Evolutionary conservation across 1,140 invertebrate genomes (phyloP).

Genomic region (Brachionus calyciflorus): DNA sequence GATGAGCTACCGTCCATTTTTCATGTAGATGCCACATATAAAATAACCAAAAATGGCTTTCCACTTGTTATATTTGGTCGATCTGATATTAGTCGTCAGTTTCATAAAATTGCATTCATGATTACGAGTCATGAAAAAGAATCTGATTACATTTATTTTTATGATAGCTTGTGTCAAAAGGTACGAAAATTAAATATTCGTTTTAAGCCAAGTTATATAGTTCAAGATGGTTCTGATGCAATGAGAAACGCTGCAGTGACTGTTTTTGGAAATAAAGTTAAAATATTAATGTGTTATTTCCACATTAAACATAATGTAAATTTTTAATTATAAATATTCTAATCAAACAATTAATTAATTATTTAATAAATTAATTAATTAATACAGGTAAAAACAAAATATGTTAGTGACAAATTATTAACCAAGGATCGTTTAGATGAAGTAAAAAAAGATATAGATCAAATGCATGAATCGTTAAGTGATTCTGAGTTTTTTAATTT

Average conservation of each 20-base stretch:
- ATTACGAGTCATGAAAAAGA: neutral
- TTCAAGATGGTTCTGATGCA: slow-evolving; percentile 3
- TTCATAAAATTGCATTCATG: too few relatives aligned
- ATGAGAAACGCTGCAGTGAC: neutral
- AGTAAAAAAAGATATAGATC: neutral
- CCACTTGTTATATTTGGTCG: neutral
- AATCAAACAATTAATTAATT: slow-evolving; percentile 14
- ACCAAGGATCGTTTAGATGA: neutral
- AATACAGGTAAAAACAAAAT: slow-evolving; percentile 4
- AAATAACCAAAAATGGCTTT: too few relatives aligned
- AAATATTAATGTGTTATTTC: slow-evolving; percentile 13
- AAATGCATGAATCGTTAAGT: neutral
- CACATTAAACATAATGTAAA: neutral
- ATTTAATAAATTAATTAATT: neutral
- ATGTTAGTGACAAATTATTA: neutral
- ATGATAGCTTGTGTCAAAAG: neutral
- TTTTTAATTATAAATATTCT: too few relatives aligned
- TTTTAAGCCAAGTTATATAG: neutral
- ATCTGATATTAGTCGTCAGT: neutral
- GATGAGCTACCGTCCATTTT: neutral
- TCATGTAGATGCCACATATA: neutral
- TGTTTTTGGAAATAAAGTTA: neutral
- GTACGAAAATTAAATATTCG: neutral
- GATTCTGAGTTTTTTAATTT: neutral
- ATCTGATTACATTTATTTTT: neutral